A percentile compares a stretch with the other conserved stretches of the same genome.
These are phyloP conservation scores for Orius insidiosus DNA, from an alignment of 1,140 invertebrate species.

Conservation along the genomic window DNA sequence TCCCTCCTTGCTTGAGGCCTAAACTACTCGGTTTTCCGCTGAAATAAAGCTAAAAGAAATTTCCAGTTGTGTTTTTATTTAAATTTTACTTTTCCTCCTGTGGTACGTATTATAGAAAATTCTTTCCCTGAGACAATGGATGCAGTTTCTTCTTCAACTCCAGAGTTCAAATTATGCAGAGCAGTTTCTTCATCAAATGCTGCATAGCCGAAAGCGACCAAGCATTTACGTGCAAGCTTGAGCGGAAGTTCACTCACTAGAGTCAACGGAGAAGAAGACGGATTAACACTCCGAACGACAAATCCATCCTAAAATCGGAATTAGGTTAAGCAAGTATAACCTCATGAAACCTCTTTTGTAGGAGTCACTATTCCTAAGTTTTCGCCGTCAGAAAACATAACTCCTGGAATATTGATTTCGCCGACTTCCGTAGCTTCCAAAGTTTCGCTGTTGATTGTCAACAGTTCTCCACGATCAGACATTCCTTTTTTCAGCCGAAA, in stretches of 20 bases:
- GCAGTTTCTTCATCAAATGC: slow-evolving; percentile 46
- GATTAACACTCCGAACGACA: slow-evolving; percentile 59
- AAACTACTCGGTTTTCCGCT: slow-evolving; percentile 59
- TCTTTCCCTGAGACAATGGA: slow-evolving; percentile 61
- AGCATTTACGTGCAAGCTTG: slow-evolving; percentile 60
- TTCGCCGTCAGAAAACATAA: slow-evolving; percentile 74
- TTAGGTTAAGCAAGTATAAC: slow-evolving; percentile 12
- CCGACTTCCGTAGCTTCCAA: slow-evolving; percentile 17
- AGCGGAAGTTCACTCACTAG: slow-evolving; percentile 51
- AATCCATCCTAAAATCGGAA: slow-evolving; percentile 73
- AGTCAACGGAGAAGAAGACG: slow-evolving; percentile 37
- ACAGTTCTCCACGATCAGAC: slow-evolving; percentile 15
- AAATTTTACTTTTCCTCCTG: slow-evolving; percentile 65
- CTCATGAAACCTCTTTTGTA: slow-evolving; percentile 63
- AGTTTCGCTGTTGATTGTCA: slow-evolving; percentile 16
- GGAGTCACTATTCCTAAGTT: slow-evolving; percentile 61
- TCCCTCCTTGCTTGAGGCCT: slow-evolving; percentile 50
- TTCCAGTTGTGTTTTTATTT: too few relatives aligned
- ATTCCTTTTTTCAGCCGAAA: slow-evolving; percentile 5
- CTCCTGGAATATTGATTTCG: slow-evolving; percentile 32
- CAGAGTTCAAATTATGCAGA: slow-evolving; percentile 31
- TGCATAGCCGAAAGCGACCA: slow-evolving; percentile 55
- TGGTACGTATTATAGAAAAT: slow-evolving; percentile 62
- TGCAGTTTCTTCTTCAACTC: slow-evolving; percentile 49
- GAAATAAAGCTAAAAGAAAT: slow-evolving; percentile 60